phyloP scores from a whole-genome alignment of 1,140 invertebrate species.

The Sinella curviseta region DNA sequence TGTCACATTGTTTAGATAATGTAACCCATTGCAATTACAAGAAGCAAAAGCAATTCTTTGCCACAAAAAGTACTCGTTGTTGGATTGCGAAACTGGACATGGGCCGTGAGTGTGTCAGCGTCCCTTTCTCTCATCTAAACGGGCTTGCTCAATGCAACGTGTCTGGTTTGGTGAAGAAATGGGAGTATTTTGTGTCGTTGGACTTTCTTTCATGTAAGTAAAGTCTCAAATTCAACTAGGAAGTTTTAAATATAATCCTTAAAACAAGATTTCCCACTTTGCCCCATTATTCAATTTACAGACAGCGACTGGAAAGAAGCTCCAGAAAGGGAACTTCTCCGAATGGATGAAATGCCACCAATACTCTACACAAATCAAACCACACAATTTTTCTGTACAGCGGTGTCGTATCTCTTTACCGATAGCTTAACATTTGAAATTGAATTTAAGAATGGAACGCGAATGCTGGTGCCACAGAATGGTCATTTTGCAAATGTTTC shows the following conservation, averaged over 20 bases:
- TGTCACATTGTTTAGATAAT: background rate
- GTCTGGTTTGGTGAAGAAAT: background rate
- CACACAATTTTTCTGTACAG: background rate
- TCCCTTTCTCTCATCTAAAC: slow-evolving; percentile 12
- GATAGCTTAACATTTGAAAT: slow-evolving; percentile 17
- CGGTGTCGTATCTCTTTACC: background rate
- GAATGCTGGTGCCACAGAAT: background rate
- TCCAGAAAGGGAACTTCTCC: background rate
- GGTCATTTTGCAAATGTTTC: background rate
- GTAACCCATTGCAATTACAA: slow-evolving; percentile 5
- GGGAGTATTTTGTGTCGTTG: slow-evolving; percentile 7
- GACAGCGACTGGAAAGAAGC: background rate
- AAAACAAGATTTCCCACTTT: background rate
- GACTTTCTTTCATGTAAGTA: background rate
- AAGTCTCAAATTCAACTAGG: background rate
- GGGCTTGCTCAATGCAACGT: background rate
- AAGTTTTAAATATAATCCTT: background rate
- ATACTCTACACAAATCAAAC: slow-evolving; percentile 9
- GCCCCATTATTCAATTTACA: background rate
- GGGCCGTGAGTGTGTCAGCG: background rate
- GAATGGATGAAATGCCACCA: background rate
- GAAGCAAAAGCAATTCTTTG: slow-evolving; percentile 12
- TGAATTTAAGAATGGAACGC: slow-evolving; percentile 6
- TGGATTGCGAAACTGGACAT: background rate
- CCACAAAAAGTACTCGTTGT: background rate